Conservation (phyloP, 2,113 vertebrate genomes). For the Cyanoderma ruficeps region DNA sequence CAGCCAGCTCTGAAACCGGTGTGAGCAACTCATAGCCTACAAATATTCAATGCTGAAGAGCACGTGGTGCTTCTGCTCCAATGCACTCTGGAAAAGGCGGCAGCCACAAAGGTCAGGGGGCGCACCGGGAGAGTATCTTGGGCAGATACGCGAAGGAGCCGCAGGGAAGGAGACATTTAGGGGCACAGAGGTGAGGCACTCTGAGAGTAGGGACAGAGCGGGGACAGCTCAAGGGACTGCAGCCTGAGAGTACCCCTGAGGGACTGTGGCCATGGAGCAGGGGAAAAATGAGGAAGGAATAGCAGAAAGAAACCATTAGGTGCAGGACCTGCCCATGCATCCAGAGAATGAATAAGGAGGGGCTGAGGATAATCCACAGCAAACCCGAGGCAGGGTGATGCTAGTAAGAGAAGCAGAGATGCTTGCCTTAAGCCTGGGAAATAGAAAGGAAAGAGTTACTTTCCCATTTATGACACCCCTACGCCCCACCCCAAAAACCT, state of each 20-base stretch:
- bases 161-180: not conserved
- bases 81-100: not conserved
- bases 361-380: not conserved
- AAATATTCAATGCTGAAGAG: rapidly evolving
- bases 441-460: not conserved
- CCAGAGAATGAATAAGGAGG: not conserved
- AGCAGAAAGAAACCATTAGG: not conserved
- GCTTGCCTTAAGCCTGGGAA: not conserved
- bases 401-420: not conserved
- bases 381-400: not conserved
- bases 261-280: not conserved
- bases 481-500: not conserved
- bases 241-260: not conserved
- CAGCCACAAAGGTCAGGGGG: not conserved
- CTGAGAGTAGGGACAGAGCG: not conserved
- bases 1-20: not conserved
- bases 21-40: not conserved
- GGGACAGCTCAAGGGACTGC: not conserved
- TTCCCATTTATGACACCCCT: not conserved
- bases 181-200: not conserved
- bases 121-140: not conserved
- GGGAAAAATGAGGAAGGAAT: not conserved
- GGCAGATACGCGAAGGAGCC: not conserved
- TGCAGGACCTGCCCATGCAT: not conserved
- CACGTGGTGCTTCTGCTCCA: not conserved